A percentile compares a stretch with the other conserved stretches of the same genome.
These are phyloP conservation scores for Diaperis boleti DNA, from an alignment of 2,888 invertebrate genomes.

Conservation along the genomic window DNA sequence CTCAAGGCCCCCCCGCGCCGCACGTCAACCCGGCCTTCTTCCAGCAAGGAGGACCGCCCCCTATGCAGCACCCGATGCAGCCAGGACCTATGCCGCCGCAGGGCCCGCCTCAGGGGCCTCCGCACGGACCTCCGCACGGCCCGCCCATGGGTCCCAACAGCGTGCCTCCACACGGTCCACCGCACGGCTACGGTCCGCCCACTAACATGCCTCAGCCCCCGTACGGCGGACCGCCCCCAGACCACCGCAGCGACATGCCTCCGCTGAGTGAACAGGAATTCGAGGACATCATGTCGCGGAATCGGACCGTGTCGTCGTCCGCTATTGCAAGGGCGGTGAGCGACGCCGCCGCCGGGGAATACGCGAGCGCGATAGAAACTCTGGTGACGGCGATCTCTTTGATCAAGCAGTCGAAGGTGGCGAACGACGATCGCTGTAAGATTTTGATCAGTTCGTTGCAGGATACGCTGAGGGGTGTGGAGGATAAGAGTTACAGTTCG, in stretches of 20 bases:
- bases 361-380: constrained; percentile 98
- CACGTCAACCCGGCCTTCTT: constrained; percentile 98
- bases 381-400: constrained; percentile 98
- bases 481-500: constrained; percentile 95
- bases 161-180: constrained; percentile 61
- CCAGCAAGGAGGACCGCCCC: constrained; percentile 77
- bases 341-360: constrained; percentile 97
- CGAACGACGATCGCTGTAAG: constrained; percentile 97
- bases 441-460: constrained; percentile 92
- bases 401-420: constrained; percentile 94
- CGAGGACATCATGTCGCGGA: constrained; percentile 97
- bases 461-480: constrained; percentile 96
- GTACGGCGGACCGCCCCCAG: constrained; percentile 74
- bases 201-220: constrained; percentile 66
- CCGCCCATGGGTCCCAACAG: constrained; percentile 73
- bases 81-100: constrained; percentile 61
- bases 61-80: constrained; percentile 67
- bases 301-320: constrained; percentile 96
- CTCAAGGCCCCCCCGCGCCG: constrained; percentile 83
- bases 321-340: constrained; percentile 98
- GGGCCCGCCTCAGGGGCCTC: constrained; percentile 75
- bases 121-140: constrained; percentile 72
- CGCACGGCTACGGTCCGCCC: constrained; percentile 68
- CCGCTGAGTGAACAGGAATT: constrained; percentile 93
- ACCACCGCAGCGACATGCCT: constrained; percentile 70